Evolutionary conservation across 2,888 invertebrate species (phyloP).

Genomic region (Gymnosoma rotundatum): DNA sequence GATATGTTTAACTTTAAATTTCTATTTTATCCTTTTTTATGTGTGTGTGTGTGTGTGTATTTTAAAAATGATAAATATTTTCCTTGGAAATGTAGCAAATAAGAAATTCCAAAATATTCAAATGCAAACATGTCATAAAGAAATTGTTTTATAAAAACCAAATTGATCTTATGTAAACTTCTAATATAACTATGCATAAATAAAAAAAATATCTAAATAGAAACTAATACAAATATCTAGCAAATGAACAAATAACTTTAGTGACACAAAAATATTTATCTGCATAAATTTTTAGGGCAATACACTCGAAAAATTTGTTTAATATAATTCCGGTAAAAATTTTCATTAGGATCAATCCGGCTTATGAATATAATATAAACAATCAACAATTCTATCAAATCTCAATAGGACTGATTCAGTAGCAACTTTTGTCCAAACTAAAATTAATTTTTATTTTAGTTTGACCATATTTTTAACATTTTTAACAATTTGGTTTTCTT

Average conservation of each 20-base stretch:
- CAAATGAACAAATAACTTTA: slow-evolving; percentile 22
- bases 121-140: slow-evolving; percentile 45
- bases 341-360: no score
- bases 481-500: no score
- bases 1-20: neutral
- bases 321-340: no score
- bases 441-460: no score
- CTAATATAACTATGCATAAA: slow-evolving; percentile 8
- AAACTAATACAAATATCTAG: slow-evolving; percentile 33
- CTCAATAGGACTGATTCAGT: no score
- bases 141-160: slow-evolving; percentile 42
- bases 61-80: slow-evolving; percentile 19
- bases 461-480: no score
- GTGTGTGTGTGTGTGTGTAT: slow-evolving; percentile 2
- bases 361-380: no score
- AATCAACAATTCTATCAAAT: no score
- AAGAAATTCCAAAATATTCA: slow-evolving; percentile 7
- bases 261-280: neutral
- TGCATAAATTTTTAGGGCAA: neutral
- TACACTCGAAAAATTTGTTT: slow-evolving; percentile 19
- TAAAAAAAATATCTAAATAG: slow-evolving; percentile 21
- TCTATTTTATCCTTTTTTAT: neutral
- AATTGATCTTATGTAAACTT: slow-evolving; percentile 42
- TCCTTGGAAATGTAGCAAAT: neutral
- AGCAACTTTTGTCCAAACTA: no score